A percentile compares a stretch with the other conserved stretches of the same genome.
phyloP scores from a whole-genome alignment of 37 sponge, comb jelly and placozoan genomes.

The Chondrosia reniformis region DNA sequence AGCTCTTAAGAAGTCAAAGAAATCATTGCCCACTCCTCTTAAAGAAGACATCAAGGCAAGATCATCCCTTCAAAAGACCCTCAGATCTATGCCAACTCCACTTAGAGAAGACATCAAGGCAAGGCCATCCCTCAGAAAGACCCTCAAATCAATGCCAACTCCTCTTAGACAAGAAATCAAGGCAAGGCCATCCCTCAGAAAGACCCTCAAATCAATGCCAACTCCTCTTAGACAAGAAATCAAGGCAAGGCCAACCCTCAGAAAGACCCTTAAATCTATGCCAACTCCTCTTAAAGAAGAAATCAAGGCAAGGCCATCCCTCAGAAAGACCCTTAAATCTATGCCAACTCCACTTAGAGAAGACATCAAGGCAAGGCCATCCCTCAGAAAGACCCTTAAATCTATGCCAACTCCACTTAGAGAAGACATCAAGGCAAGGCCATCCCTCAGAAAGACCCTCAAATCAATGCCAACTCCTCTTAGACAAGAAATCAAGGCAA shows the following conservation, averaged over 20 bases:
- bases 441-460: slow-evolving; percentile 32
- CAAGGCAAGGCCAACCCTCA: neutral
- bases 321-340: slow-evolving; percentile 19
- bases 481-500: slow-evolving; percentile 37
- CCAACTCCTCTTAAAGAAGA: slow-evolving; percentile 8
- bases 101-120: slow-evolving; percentile 31
- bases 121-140: neutral
- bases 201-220: slow-evolving; percentile 5
- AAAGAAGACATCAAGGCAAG: slow-evolving; percentile 5
- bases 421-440: slow-evolving; percentile 31
- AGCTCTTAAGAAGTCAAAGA: slow-evolving; percentile 27
- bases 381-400: slow-evolving; percentile 37
- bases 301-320: slow-evolving; percentile 33
- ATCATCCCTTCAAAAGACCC: slow-evolving; percentile 12
- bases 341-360: slow-evolving; percentile 59
- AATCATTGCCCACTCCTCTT: slow-evolving; percentile 42
- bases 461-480: slow-evolving; percentile 59
- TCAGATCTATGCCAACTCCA: neutral
- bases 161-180: slow-evolving; percentile 58
- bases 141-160: slow-evolving; percentile 30
- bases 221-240: slow-evolving; percentile 40
- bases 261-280: neutral
- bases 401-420: slow-evolving; percentile 28
- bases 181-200: slow-evolving; percentile 27
- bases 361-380: slow-evolving; percentile 21